Base-by-base conservation (phyloP, 2,888 invertebrate species). In the Bhutanitis thaidina region DNA sequence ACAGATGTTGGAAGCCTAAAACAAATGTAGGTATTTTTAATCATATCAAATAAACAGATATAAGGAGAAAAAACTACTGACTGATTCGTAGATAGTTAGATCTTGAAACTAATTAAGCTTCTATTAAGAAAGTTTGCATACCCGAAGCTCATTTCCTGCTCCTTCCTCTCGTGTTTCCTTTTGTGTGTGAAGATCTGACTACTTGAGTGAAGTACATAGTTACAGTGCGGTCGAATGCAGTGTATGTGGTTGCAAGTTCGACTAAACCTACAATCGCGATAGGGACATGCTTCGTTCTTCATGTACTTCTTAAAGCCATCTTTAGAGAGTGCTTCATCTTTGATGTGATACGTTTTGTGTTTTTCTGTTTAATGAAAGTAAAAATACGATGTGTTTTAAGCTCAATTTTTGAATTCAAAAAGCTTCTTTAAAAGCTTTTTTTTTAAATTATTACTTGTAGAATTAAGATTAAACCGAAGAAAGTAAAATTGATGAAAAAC, bases 281-380 rank as follows among this genome's bases (percentile, higher is more conserved):
- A 98, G 0, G 95, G 95, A 66, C 99, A 99, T 0, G 93, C 92
- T 73, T 99, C 98, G 63, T 97, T 97, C 82, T 99, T 99, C 93
- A 98, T 96, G 83, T 98, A 99, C 80, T 99, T 99, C 84, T 98
- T 98, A 90, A 99, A 99, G 13, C 98, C 98, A 75, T 99, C 98
- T 57, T 96, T 93, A 35, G 96, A 95, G 40, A 99, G 90, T 59
- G 98, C 97, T 74, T 98, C 97, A 85, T 99, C 98, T 84, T 98
- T 98, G 73, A 98, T 96, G 83, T 99, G 99, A 77, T 98, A 98
- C 1, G 97, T 95, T 83, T 98, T 99, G 91, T 99, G 99, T 88
- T 99, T 99, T 87, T 99, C 98, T 98, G 91, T 25, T 8, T 20
- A 20, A 20, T 20, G 20, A 20, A 20, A 20, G 2, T 3, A 20